Percentiles rank a stretch among this genome's conserved stretches.
Evolutionary conservation across 2,113 vertebrate genomes (phyloP).

Genomic region (Narcine bancroftii): DNA sequence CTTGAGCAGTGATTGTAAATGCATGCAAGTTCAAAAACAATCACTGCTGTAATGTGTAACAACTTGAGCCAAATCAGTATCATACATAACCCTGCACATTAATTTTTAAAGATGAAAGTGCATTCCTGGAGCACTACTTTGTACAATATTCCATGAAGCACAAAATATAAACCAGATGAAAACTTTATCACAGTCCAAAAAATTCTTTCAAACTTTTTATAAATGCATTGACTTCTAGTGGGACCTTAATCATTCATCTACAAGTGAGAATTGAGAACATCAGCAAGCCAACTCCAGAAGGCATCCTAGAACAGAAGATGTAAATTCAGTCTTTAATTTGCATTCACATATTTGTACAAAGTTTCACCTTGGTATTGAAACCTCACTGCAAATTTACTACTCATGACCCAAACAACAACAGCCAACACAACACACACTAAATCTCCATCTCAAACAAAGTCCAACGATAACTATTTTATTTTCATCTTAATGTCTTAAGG

Average conservation of each 20-base stretch:
- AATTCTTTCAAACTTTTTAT: no score
- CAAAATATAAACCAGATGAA: no score
- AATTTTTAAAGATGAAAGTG: no score
- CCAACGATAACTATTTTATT: background rate
- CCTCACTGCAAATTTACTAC: background rate
- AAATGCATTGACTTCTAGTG: background rate
- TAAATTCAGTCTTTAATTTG: background rate
- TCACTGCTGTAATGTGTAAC: no score
- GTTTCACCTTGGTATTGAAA: background rate
- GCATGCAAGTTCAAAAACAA: no score
- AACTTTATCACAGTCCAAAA: no score
- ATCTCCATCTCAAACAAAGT: background rate
- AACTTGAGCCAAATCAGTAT: no score
- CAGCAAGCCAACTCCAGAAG: background rate
- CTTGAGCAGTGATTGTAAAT: no score
- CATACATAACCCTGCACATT: no score
- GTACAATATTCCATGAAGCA: no score
- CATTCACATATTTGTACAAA: background rate
- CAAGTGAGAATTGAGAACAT: background rate
- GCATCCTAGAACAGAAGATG: background rate
- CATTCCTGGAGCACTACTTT: no score
- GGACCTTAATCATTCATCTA: background rate
- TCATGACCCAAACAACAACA: background rate
- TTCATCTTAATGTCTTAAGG: background rate
- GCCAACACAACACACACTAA: background rate